Conservation (phyloP, 1,140 invertebrate genomes). For the Halesus radiatus region DNA sequence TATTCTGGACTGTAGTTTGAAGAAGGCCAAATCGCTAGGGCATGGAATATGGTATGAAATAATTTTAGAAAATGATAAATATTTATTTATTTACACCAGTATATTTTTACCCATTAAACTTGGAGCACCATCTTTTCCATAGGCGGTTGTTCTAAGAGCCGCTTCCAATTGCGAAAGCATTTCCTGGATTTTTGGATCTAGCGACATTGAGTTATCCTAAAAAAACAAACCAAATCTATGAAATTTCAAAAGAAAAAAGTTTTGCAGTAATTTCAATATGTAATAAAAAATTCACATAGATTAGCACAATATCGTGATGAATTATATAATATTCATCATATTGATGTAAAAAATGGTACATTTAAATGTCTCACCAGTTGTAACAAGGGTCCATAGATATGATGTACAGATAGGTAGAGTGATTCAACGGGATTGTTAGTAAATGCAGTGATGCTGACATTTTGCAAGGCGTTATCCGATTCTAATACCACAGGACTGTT, state of each 20-base stretch:
- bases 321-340: no score
- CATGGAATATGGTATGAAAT: no score
- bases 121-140: conserved; percentile 53
- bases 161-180: conserved; percentile 51
- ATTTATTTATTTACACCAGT: no score
- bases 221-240: conserved; percentile 14
- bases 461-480: conserved; percentile 28
- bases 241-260: no score
- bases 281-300: conserved; percentile 7
- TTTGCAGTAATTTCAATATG: no score
- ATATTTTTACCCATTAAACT: conserved; percentile 50
- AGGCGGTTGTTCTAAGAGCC: conserved; percentile 44
- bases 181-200: conserved; percentile 56
- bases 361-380: conserved; percentile 40
- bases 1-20: no score
- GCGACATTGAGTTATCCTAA: conserved; percentile 44
- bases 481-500: conserved; percentile 44
- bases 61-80: no score
- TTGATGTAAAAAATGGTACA: background rate
- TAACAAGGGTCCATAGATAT: conserved; percentile 54
- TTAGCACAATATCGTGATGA: background rate
- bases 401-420: conserved; percentile 51
- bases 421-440: conserved; percentile 52
- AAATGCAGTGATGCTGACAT: conserved; percentile 49
- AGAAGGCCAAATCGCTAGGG: no score